Evolutionary conservation across 2,797 vertebrate species (phyloP), one percentile per base, ranked within the genome.

Genomic region (Sardinella longiceps): DNA sequence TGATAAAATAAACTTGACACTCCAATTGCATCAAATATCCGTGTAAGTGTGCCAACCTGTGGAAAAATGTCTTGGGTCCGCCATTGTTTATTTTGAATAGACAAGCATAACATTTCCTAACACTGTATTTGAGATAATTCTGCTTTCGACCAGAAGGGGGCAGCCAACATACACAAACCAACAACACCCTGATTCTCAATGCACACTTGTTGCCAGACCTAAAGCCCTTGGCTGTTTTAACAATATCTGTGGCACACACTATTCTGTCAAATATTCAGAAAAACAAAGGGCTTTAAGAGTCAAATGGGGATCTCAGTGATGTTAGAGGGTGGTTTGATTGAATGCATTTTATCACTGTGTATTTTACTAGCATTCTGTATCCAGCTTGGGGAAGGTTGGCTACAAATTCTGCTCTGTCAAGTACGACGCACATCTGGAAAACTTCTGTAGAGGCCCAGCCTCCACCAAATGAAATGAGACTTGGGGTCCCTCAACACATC

Each of bases 371-470:
- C 7, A 60, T 25, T 60, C 10, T 25, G 9, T 60, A 60, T 60
- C 56, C n/a, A n/a, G 56, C 56, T 10, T 7, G 56, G n/a, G 56
- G 23, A 60, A 60, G 56, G n/a, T n/a, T 25, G 56, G n/a, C 56
- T 60, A 1, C 56, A 25, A 60, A 60, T 25, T 60, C 56, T 9
- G n/a, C 56, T 60, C n/a, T 25, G 56, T 60, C 56, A 60, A 60
- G 56, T 60, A 60, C 56, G n/a, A n/a, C n/a, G 56, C 56, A 60
- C 56, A 60, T 60, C 56, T 60, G 56, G 56, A 60, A 60, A 25
- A 60, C 56, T 60, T 60, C n/a, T 60, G n/a, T 11, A n/a, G 23
- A 60, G 56, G 56, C 56, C 56, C 56, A 7, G 56, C 56, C 56
- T 60, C n/a, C 23, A 60, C 56, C 1, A 60, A 60, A 60, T n/a